These are phyloP conservation scores for Aphelocoma coerulescens DNA, from an alignment of 2,113 vertebrate genomes.

Conservation along the genomic window DNA sequence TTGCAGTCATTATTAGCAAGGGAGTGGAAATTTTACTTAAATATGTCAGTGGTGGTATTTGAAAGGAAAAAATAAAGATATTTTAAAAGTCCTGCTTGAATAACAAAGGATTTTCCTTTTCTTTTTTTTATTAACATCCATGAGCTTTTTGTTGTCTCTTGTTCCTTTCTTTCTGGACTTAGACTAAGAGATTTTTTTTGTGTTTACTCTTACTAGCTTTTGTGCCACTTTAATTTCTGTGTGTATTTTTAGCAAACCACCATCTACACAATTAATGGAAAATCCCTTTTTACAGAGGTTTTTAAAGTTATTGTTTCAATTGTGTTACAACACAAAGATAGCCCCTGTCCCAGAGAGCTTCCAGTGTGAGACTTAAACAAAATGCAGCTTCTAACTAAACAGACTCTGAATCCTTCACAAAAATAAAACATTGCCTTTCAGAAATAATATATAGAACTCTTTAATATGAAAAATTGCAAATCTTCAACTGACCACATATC, in stretches of 20 bases:
- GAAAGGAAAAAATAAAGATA: slow-evolving; percentile 8
- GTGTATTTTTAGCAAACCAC: background rate
- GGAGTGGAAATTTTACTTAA: background rate
- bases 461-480: slow-evolving; percentile 40
- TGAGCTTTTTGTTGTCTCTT: background rate
- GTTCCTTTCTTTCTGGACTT: background rate
- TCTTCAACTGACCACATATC: slow-evolving; percentile 52
- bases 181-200: background rate
- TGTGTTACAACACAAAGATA: slow-evolving; percentile 31
- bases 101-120: background rate
- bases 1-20: background rate
- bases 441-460: slow-evolving; percentile 26
- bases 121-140: background rate
- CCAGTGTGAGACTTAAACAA: slow-evolving; percentile 28
- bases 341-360: background rate
- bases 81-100: background rate
- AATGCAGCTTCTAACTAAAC: slow-evolving; percentile 19
- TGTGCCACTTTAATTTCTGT: background rate
- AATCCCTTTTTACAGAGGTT: slow-evolving; percentile 18
- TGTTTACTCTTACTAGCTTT: slow-evolving; percentile 12
- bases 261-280: background rate
- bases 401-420: slow-evolving; percentile 1
- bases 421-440: slow-evolving; percentile 40
- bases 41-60: background rate
- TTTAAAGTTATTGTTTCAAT: slow-evolving; percentile 18